Conservation (phyloP, 37 sponge, comb jelly and placozoan genomes). For the Oscarella lobularis region DNA sequence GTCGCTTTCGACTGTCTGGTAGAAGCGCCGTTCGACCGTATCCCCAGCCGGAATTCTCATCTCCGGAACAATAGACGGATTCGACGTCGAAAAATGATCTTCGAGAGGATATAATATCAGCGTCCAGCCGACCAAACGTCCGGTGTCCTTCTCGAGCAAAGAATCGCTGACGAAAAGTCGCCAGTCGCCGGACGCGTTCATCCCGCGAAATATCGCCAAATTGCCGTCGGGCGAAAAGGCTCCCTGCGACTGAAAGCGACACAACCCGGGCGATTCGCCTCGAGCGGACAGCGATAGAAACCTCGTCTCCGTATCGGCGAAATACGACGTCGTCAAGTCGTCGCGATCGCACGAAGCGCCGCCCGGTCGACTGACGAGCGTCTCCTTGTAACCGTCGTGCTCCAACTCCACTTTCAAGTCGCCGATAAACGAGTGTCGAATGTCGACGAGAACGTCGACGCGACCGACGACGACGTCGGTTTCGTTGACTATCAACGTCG, state of each 20-base stretch:
- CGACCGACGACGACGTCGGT: conserved; percentile 47
- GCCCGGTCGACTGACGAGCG: conserved; percentile 61
- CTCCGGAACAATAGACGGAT: conserved; percentile 56
- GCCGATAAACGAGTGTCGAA: conserved; percentile 79
- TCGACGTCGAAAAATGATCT: conserved; percentile 27
- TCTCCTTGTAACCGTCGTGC: conserved; percentile 31
- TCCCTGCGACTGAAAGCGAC: conserved; percentile 57
- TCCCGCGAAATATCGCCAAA: conserved; percentile 36
- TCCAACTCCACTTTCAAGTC: conserved; percentile 70
- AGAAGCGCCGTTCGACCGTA: conserved; percentile 11
- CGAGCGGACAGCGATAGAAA: conserved; percentile 34
- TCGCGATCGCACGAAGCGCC: conserved; percentile 46
- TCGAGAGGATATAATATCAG: conserved; percentile 68
- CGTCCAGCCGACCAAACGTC: conserved; percentile 53
- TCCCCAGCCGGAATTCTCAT: conserved; percentile 16
- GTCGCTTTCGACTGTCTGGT: conserved; percentile 27
- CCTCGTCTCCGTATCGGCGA: conserved; percentile 31
- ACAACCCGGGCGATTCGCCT: conserved; percentile 56
- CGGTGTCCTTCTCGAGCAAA: conserved; percentile 47
- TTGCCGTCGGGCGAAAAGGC: conserved; percentile 46
- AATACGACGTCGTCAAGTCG: conserved; percentile 38
- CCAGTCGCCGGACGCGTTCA: conserved; percentile 55
- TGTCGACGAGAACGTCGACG: conserved; percentile 58
- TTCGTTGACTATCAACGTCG: conserved; percentile 35
- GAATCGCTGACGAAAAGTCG: conserved; percentile 54